A percentile compares a stretch with the other conserved stretches of the same genome.
Conservation (phyloP, 2,888 invertebrate genomes). For the Clitarchus hookeri region DNA sequence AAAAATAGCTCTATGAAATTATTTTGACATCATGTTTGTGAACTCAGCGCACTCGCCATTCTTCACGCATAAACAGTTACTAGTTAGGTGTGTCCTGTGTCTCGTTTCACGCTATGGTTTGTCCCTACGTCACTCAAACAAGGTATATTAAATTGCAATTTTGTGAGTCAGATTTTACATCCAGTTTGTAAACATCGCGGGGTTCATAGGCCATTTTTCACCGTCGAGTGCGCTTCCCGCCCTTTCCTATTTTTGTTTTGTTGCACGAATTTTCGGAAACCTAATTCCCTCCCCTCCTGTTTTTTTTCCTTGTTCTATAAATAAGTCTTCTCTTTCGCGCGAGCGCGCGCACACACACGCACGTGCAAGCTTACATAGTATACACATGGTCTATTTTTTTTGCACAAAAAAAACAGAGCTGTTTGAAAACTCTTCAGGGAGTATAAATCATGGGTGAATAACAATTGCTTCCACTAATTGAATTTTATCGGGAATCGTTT, state of each 20-base stretch:
- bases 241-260: background rate
- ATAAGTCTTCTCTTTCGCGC: background rate
- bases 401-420: slow-evolving; percentile 24
- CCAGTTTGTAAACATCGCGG: background rate
- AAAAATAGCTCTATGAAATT: no score
- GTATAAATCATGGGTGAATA: slow-evolving; percentile 39
- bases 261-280: background rate
- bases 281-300: background rate
- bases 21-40: no score
- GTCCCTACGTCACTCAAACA: no score
- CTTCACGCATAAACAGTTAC: no score
- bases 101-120: no score
- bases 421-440: slow-evolving; percentile 30
- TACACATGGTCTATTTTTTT: slow-evolving; percentile 17
- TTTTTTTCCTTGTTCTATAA: no score
- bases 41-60: no score
- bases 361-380: slow-evolving; percentile 16
- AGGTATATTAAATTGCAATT: no score
- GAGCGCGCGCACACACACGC: slow-evolving; percentile 18
- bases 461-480: slow-evolving; percentile 41
- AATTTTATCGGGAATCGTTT: slow-evolving; percentile 43
- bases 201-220: background rate
- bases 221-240: background rate
- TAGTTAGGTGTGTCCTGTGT: no score
- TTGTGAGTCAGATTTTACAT: no score